Conservation (phyloP, 1,140 invertebrate species). For the Drosophila pseudoobscura region DNA sequence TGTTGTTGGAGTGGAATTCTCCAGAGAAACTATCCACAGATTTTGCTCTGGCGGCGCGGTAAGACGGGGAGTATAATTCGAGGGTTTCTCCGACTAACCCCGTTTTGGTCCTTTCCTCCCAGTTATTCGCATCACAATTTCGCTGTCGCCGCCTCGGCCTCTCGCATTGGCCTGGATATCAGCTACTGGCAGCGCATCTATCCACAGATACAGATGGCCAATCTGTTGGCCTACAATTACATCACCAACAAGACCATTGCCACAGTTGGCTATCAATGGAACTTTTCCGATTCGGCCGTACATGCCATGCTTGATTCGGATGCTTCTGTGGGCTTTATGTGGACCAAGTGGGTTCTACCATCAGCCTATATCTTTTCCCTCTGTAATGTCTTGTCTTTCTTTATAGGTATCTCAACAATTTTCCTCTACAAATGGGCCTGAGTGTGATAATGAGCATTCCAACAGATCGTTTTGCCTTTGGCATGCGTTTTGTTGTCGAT, state of each 20-base stretch:
- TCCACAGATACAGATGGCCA: conserved; percentile 77
- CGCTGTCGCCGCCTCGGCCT: conserved; percentile 63
- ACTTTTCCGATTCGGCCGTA: conserved; percentile 69
- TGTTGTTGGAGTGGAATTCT: conserved; percentile 73
- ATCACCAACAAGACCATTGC: conserved; percentile 70
- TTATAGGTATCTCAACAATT: conserved; percentile 52
- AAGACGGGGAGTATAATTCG: neutral
- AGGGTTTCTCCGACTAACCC: neutral
- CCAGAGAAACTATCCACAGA: conserved; percentile 52
- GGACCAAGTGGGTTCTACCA: conserved; percentile 56
- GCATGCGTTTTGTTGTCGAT: conserved; percentile 72
- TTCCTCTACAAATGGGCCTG: conserved; percentile 69
- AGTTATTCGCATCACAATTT: conserved; percentile 67
- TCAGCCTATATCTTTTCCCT: neutral
- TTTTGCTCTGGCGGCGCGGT: conserved; percentile 71
- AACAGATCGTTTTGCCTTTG: conserved; percentile 74
- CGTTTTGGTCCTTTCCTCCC: neutral
- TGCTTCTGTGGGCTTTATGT: conserved; percentile 77
- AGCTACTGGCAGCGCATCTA: conserved; percentile 82
- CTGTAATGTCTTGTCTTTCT: neutral
- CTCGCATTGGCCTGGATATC: conserved; percentile 69
- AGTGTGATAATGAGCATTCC: conserved; percentile 73
- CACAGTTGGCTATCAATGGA: conserved; percentile 78
- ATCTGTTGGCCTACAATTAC: conserved; percentile 71
- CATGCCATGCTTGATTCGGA: conserved; percentile 78